Evolutionary conservation across 2,797 vertebrate species (phyloP).

Genomic region (Hippocampus kuda): DNA sequence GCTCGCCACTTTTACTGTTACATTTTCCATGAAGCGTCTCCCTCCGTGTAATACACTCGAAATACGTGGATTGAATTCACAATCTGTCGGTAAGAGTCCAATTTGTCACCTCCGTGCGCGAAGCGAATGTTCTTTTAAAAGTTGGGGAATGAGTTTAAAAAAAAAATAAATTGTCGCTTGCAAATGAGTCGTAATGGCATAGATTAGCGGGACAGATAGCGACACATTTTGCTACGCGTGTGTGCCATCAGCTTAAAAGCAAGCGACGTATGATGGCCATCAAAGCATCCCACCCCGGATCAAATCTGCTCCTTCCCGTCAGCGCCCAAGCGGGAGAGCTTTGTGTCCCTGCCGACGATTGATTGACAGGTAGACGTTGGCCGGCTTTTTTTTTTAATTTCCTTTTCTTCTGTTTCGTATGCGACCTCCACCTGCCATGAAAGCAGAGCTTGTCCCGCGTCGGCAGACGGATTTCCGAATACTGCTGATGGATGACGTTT

Average conservation of each 20-base stretch:
- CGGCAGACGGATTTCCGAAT: conserved; percentile 52
- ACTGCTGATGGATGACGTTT: conserved; percentile 64
- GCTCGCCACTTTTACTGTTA: no score
- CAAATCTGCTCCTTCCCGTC: conserved; percentile 73
- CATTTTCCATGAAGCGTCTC: no score
- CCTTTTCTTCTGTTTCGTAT: conserved; percentile 69
- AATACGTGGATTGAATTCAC: background rate
- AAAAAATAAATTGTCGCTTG: background rate
- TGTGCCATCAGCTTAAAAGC: conserved; percentile 60
- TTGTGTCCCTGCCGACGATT: conserved; percentile 56
- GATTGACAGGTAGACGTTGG: conserved; percentile 79
- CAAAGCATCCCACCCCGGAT: conserved; percentile 61
- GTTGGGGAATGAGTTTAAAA: conserved; percentile 3
- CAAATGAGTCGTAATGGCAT: conserved; percentile 35
- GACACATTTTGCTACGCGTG: conserved; percentile 65
- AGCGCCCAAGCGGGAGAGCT: conserved; percentile 42
- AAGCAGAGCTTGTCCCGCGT: conserved; percentile 65
- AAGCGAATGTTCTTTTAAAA: conserved; percentile 15
- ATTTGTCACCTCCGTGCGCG: background rate
- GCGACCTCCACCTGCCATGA: conserved; percentile 82
- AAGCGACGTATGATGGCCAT: conserved; percentile 61
- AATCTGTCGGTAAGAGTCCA: background rate
- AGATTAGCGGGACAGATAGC: conserved; percentile 57
- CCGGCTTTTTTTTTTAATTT: conserved; percentile 72
- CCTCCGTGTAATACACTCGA: background rate